Evolutionary conservation across 2,113 vertebrate genomes (phyloP).

Genomic region (Muscicapa adusta): DNA sequence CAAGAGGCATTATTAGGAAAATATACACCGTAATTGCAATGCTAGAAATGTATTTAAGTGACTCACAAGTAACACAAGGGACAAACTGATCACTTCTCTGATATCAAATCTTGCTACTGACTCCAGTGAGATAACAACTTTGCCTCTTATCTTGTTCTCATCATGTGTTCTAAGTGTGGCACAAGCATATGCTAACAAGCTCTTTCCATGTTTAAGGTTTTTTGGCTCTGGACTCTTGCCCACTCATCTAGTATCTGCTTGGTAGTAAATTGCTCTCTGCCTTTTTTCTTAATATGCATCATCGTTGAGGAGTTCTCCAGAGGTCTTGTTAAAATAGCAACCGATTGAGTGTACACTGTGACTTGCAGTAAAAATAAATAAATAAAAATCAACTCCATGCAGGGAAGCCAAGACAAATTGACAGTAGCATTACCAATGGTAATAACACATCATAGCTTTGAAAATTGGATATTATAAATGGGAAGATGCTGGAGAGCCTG

Average conservation of each 20-base stretch:
- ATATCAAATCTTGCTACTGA: background rate
- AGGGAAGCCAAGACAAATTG: slow-evolving; percentile 47
- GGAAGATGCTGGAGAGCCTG: slow-evolving; percentile 40
- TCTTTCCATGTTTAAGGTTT: background rate
- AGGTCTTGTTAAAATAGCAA: slow-evolving; percentile 74
- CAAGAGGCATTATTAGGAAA: background rate
- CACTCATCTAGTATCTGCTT: background rate
- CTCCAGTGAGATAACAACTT: background rate
- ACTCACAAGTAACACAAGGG: background rate
- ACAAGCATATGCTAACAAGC: background rate
- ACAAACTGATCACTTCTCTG: background rate
- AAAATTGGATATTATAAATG: slow-evolving; percentile 56
- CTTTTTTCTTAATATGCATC: slow-evolving; percentile 41
- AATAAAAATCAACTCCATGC: background rate
- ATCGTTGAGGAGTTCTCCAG: slow-evolving; percentile 53
- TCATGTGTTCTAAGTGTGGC: background rate
- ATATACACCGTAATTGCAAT: background rate
- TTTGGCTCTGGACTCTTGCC: background rate
- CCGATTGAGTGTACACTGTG: slow-evolving; percentile 33
- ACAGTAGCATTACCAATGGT: background rate
- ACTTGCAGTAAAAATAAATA: slow-evolving; percentile 38
- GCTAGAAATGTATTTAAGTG: background rate
- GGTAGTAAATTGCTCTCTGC: slow-evolving; percentile 29
- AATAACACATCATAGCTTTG: slow-evolving; percentile 54
- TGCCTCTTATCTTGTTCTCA: background rate